Evolutionary conservation across 2,797 vertebrate species (phyloP).

Genomic region (Enteromius thamalakanensis): DNA sequence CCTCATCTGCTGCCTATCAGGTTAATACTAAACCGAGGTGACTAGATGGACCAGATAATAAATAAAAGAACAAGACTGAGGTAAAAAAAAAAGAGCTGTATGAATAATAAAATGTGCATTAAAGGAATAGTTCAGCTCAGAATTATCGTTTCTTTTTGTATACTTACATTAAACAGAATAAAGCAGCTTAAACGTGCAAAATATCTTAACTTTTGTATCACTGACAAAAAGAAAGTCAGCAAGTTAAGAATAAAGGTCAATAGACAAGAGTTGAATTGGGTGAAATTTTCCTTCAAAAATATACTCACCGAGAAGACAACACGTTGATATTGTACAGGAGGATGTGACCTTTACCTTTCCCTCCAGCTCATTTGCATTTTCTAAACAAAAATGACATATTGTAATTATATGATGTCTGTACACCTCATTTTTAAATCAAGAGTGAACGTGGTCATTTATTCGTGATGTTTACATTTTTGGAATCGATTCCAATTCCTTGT

Average conservation of each 20-base stretch:
- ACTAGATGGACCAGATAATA: constrained; percentile 25
- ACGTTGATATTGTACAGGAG: no score
- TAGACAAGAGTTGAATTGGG: not conserved
- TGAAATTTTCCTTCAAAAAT: not conserved
- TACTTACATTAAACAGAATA: not conserved
- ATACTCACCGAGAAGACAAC: not conserved
- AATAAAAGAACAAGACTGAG: not conserved
- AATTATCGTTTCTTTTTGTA: not conserved
- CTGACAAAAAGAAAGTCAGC: not conserved
- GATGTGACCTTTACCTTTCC: not conserved
- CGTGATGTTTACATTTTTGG: not conserved
- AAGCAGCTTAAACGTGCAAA: not conserved
- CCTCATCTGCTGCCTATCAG: constrained; percentile 33
- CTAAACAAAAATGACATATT: not conserved
- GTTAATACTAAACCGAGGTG: constrained; percentile 43
- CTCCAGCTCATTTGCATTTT: not conserved
- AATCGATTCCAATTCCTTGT: not conserved
- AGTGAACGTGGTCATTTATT: not conserved
- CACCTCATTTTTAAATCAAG: not conserved
- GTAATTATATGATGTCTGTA: not conserved
- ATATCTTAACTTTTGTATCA: not conserved
- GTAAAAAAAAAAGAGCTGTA: not conserved
- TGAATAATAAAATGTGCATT: not conserved
- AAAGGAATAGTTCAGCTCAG: not conserved
- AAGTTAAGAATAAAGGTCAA: not conserved